Base-by-base conservation (phyloP, 2,888 invertebrate genomes). In the Noctua comes region DNA sequence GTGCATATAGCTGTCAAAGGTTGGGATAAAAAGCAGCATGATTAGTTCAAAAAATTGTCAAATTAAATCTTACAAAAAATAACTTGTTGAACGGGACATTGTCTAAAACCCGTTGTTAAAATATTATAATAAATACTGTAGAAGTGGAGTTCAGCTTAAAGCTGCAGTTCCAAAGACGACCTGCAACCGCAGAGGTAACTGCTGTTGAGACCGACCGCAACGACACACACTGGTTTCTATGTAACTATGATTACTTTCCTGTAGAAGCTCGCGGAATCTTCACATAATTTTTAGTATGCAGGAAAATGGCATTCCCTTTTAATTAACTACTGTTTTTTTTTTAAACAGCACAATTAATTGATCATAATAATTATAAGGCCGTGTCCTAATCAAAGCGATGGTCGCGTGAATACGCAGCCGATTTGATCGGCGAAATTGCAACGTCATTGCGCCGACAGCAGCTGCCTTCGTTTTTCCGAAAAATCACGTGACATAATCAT, bases 1-100 rank as follows among this genome's bases (percentile, higher is more conserved):
- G 24, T 82, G 77, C 82, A 27, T 24, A 48, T 3, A 68, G 81
- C 77, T 31, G 81, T 81, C 82, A 76, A 66, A 71, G 24, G 54
- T 68, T 54, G 51, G 5, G n/a, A 59, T 24, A 80, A 65, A 48
- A 59, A 54, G 16, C 54, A 21, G 3, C 68, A 73, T 48, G 73
- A 79, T 79, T 79, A 31, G 2, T 65, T 1, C 46, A 27, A 8
- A 59, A 72, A 59, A 40, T 57, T 5, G 72, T 75, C 76, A 64
- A 51, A 48, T 21, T 21, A 77, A n/a, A 31, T 27, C 27, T 31
- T 11, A 40, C 0, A 73, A 54, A 24, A 68, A 51, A 69, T 36
- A 46, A 40, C 18, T 71, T 4, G 3, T 71, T 10, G 18, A 71
- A 13, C 7, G 24, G 16, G 31, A 24, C 18, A 65, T 40, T 27